Base-by-base conservation (phyloP, 2,888 invertebrate species). In the Ectemnius lituratus region DNA sequence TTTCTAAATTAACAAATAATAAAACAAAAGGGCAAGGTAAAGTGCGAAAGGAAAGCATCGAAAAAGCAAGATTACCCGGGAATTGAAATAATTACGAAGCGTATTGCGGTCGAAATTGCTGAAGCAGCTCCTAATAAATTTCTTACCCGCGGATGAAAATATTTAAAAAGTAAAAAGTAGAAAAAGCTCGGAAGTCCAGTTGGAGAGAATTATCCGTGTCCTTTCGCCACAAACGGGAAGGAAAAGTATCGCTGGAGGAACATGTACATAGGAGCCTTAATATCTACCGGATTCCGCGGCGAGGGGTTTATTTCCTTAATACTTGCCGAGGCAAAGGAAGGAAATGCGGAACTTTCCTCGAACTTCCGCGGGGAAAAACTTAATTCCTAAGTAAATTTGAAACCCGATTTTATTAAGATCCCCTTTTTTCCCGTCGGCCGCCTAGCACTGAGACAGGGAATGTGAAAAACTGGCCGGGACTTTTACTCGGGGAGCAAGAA, bases 351-450 rank as follows among this genome's bases (percentile, higher is more conserved):
- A 52, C n/a, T 16, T 52, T 14, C 52, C 16, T 52, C 14, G 16
- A 52, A 52, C 8, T 52, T 52, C 2, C 52, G n/a, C 52, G 52
- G 52, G 23, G 16, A 52, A 52, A 37, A 37, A 52, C 52, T 52
- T 52, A 52, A 52, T 52, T 52, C 52, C 52, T 52, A 16, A 52
- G 52, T 52, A 52, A 52, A 52, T 52, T 52, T 52, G 52, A 52
- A 52, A 52, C 14, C 52, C 14, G 52, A 52, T 52, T 16, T 52
- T 52, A 52, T 52, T 52, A 52, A 16, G 52, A 52, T 52, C 52
- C 16, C 3, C 52, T 52, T 52, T 52, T 52, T 37, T 37, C 37
- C 37, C 52, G n/a, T 14, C 52, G 52, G 52, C 52, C 37, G 11
- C 23, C 23, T 5, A 1, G 5, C 52, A 16, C 16, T 52, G n/a